Conservation (phyloP, 2,113 vertebrate species). For the Manacus vitellinus region DNA sequence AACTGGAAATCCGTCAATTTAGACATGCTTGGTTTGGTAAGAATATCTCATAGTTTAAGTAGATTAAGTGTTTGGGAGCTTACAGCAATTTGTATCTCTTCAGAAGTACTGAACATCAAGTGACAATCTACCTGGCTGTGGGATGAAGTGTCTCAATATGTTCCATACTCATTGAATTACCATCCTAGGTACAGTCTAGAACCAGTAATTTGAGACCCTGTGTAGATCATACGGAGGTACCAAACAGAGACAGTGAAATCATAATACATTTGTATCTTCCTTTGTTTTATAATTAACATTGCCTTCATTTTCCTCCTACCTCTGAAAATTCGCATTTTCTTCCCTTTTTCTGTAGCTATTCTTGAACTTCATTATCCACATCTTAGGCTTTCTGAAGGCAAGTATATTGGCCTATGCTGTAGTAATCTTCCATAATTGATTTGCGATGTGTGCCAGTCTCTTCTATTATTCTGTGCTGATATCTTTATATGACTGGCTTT, state of each 20-base stretch:
- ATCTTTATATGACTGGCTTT: slow-evolving; percentile 66
- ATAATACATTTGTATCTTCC: background rate
- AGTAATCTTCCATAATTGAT: slow-evolving; percentile 75
- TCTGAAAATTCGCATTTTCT: slow-evolving; percentile 22
- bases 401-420: slow-evolving; percentile 38
- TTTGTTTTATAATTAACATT: slow-evolving; percentile 16
- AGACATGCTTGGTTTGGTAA: background rate
- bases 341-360: background rate
- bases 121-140: background rate
- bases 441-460: slow-evolving; percentile 70
- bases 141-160: background rate
- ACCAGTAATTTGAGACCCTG: background rate
- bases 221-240: background rate
- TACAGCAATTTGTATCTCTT: background rate
- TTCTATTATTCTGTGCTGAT: slow-evolving; percentile 59
- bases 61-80: background rate
- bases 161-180: background rate
- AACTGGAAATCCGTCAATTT: background rate
- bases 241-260: background rate
- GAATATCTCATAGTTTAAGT: background rate
- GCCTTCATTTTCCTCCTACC: background rate
- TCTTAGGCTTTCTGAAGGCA: slow-evolving; percentile 54
- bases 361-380: slow-evolving; percentile 35
- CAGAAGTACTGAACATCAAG: background rate
- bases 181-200: background rate